Conservation (phyloP, 2,888 invertebrate species). For the Morpho achilles region DNA sequence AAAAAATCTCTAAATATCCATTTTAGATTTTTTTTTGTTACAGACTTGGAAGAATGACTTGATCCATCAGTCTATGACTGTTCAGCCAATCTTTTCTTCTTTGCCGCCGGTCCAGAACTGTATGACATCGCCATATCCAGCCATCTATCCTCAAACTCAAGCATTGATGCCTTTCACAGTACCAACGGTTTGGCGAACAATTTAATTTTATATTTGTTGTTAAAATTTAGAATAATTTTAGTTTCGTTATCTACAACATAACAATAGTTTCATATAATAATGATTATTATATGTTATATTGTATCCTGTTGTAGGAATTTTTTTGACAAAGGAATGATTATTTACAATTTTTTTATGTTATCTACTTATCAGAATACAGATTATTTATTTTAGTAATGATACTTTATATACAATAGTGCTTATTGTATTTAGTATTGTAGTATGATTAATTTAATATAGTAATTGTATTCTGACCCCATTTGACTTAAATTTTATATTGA, state of each 20-base stretch:
- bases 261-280: constrained; percentile 28
- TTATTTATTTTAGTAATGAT: constrained; percentile 9
- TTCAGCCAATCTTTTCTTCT: constrained; percentile 40
- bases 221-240: constrained; percentile 1
- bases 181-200: constrained; percentile 43
- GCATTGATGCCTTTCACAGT: constrained; percentile 38
- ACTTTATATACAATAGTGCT: neutral
- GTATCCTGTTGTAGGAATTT: constrained; percentile 8
- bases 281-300: constrained; percentile 16
- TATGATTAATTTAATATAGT: constrained; percentile 9
- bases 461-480: too few species aligned
- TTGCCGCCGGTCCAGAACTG: constrained; percentile 35
- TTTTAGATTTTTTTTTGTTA: constrained; percentile 24
- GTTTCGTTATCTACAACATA: neutral
- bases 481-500: too few species aligned
- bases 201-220: constrained; percentile 17
- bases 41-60: constrained; percentile 49
- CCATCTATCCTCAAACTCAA: constrained; percentile 41
- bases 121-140: constrained; percentile 39
- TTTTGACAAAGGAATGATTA: constrained; percentile 1
- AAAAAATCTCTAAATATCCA: too few species aligned
- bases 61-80: constrained; percentile 41
- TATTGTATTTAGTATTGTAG: neutral
- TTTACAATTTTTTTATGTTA: too few species aligned
- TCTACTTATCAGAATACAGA: too few species aligned